Conservation (phyloP, 2,888 invertebrate species). For the Limenitis camilla region DNA sequence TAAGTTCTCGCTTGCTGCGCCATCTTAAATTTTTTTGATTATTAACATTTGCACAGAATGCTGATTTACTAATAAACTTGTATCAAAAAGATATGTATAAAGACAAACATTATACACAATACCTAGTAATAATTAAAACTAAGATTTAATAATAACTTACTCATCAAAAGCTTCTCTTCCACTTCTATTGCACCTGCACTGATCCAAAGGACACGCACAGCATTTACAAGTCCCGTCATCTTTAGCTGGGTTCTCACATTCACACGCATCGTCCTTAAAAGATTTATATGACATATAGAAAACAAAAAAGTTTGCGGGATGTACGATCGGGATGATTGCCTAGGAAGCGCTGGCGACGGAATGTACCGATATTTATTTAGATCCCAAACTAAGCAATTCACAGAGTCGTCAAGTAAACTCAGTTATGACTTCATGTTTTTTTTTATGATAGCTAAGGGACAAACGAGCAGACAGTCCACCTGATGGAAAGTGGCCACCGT, state of each 20-base stretch:
- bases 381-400: too few relatives aligned
- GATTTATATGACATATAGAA: background rate
- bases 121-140: background rate
- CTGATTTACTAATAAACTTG: background rate
- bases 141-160: conserved; percentile 29
- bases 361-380: too few relatives aligned
- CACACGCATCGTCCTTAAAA: conserved; percentile 39
- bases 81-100: too few relatives aligned
- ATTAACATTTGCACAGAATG: background rate
- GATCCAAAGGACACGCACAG: conserved; percentile 41
- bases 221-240: conserved; percentile 43
- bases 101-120: too few relatives aligned
- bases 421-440: too few relatives aligned
- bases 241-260: conserved; percentile 34
- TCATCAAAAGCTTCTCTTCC: conserved; percentile 52
- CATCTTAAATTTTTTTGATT: conserved; percentile 35
- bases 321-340: too few relatives aligned
- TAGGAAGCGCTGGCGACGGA: too few relatives aligned
- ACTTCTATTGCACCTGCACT: conserved; percentile 46
- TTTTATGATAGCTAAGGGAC: too few relatives aligned
- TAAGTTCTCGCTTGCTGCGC: conserved; percentile 48
- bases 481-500: too few relatives aligned
- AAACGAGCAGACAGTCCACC: too few relatives aligned
- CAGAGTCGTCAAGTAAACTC: too few relatives aligned
- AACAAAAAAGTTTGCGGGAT: background rate